Conservation (phyloP, 2,888 invertebrate species). For the Zeuzera pyrina region DNA sequence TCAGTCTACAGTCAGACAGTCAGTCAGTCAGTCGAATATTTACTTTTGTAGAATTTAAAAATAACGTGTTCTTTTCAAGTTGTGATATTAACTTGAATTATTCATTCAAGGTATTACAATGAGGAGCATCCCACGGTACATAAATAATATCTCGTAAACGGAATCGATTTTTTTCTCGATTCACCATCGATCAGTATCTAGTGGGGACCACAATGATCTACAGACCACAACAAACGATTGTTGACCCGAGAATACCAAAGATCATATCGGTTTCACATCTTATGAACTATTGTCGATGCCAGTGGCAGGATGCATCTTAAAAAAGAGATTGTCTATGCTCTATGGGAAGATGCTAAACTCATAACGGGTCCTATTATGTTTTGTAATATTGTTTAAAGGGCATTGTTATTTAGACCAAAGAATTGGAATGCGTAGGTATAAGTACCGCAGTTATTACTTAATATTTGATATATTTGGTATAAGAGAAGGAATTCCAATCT, state of each 20-base stretch:
- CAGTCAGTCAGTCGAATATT: too few species aligned
- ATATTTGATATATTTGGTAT: too few species aligned
- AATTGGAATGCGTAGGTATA: too few species aligned
- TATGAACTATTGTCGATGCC: conserved; percentile 41
- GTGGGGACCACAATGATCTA: conserved; percentile 34
- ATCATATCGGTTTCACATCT: conserved; percentile 54
- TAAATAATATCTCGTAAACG: conserved; percentile 18
- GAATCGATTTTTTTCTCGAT: conserved; percentile 37
- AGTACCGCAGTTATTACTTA: too few species aligned
- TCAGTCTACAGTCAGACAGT: too few species aligned
- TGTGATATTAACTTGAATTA: conserved; percentile 1
- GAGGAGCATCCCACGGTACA: not conserved
- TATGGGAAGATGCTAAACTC: conserved; percentile 19
- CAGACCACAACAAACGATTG: conserved; percentile 48
- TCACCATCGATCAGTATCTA: conserved; percentile 44
- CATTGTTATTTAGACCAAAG: conserved; percentile 3
- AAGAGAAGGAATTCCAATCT: too few species aligned
- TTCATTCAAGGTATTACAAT: conserved; percentile 1
- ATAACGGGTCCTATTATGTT: conserved; percentile 7
- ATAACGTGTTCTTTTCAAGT: too few species aligned
- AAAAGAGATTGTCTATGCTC: conserved; percentile 26
- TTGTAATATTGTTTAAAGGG: conserved; percentile 1
- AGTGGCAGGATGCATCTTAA: conserved; percentile 38
- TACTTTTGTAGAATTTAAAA: too few species aligned
- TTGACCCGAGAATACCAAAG: conserved; percentile 54